These are phyloP conservation scores for Dipodomys ordii DNA, from an alignment of 2,113 vertebrate genomes.

Conservation along the genomic window DNA sequence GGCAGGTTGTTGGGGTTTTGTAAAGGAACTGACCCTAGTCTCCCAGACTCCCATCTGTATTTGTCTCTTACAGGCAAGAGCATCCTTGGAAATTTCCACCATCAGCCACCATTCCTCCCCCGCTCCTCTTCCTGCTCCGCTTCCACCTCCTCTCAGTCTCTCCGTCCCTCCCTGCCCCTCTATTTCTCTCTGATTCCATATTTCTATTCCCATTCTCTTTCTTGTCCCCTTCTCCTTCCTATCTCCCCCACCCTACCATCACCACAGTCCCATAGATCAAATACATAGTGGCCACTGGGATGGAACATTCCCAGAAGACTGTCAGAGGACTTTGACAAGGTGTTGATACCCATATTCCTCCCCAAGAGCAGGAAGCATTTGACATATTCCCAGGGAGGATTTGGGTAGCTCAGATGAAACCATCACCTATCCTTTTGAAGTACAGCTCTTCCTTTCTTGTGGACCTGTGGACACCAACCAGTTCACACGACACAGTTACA, in stretches of 20 bases:
- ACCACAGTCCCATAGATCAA: neutral
- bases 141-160: conserved; percentile 71
- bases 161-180: conserved; percentile 72
- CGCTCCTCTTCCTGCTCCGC: conserved; percentile 75
- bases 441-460: neutral
- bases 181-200: neutral
- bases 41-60: neutral
- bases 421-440: neutral
- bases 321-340: neutral
- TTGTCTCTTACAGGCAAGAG: conserved; percentile 83
- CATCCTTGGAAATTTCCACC: conserved; percentile 86
- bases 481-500: neutral
- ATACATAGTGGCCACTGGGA: neutral
- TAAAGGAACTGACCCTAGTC: neutral
- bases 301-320: neutral
- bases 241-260: neutral
- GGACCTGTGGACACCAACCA: neutral
- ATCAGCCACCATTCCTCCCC: conserved; percentile 60
- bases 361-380: neutral
- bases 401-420: neutral
- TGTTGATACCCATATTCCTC: neutral
- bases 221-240: neutral
- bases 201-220: neutral
- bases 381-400: neutral
- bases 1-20: neutral